A percentile compares a stretch with the other conserved stretches of the same genome.
These are phyloP conservation scores for Drosophila lutescens DNA, from an alignment of 2,888 invertebrate genomes.

Conservation along the genomic window DNA sequence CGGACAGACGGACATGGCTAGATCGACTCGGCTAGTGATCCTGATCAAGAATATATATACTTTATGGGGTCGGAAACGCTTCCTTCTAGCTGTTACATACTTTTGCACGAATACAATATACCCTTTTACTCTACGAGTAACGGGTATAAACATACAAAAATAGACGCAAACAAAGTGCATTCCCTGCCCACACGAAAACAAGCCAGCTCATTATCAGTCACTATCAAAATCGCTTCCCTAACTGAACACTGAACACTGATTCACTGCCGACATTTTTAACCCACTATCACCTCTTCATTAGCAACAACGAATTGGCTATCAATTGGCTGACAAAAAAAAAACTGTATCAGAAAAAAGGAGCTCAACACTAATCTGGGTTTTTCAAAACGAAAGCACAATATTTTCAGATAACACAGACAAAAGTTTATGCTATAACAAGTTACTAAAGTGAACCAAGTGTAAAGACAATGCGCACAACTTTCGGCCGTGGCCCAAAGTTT, in stretches of 20 bases:
- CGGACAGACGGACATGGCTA: too few species aligned
- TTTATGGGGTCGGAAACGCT: too few species aligned
- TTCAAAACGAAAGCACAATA: conserved; percentile 40
- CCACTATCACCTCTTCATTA: conserved; percentile 31
- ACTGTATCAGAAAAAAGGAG: conserved; percentile 1
- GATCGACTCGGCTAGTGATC: too few species aligned
- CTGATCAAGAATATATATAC: too few species aligned
- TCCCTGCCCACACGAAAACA: conserved; percentile 26
- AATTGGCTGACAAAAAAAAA: conserved; percentile 19
- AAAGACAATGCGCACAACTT: conserved; percentile 67
- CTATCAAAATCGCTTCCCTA: conserved; percentile 26
- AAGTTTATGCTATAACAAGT: not conserved
- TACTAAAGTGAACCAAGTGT: conserved; percentile 26
- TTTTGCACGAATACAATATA: too few species aligned
- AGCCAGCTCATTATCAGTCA: conserved; percentile 24
- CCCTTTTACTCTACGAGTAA: too few species aligned
- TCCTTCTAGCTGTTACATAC: too few species aligned
- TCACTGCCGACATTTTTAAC: conserved; percentile 18
- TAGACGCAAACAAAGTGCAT: conserved; percentile 38
- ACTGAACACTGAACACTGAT: conserved; percentile 13
- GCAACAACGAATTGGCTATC: conserved; percentile 26
- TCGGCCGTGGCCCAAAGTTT: conserved; percentile 45
- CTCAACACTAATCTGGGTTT: conserved; percentile 45
- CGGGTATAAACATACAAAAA: conserved; percentile 41
- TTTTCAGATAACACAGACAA: conserved; percentile 31